Conservation (phyloP, 1,140 invertebrate genomes). For the Scylla paramamosain region DNA sequence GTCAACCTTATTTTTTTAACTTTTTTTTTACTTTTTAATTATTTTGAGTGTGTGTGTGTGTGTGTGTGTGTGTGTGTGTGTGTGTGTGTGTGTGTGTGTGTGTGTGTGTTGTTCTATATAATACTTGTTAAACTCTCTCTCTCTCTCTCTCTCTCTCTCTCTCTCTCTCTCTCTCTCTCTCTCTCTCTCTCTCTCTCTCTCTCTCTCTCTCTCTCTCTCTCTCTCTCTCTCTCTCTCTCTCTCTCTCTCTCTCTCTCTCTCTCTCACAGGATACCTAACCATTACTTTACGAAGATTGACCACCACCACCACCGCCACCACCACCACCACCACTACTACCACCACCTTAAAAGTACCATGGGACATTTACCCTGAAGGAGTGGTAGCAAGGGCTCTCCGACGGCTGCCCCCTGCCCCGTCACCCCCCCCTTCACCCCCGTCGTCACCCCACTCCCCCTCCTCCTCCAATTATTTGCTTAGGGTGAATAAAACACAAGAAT, state of each 20-base stretch:
- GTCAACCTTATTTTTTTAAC: no score
- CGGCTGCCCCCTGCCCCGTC: background rate
- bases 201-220: background rate
- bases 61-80: no score
- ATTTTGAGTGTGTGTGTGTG: no score
- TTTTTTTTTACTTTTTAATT: no score
- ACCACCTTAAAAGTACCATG: conserved; percentile 41
- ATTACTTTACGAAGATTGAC: conserved; percentile 38
- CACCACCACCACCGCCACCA: background rate
- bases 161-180: no score
- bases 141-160: no score
- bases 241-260: no score
- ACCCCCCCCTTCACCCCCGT: background rate
- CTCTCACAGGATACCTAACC: conserved; percentile 69
- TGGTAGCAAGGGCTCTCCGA: conserved; percentile 48
- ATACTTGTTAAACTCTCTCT: no score
- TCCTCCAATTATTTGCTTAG: conserved; percentile 80
- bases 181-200: no score
- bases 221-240: background rate
- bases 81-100: no score
- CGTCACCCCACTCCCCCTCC: background rate
- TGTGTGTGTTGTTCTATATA: no score
- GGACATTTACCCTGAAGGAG: conserved; percentile 70
- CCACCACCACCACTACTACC: background rate
- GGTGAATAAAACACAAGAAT: conserved; percentile 81